Conservation (phyloP, 1,140 invertebrate species). For the Diachasmimorpha longicaudata region DNA sequence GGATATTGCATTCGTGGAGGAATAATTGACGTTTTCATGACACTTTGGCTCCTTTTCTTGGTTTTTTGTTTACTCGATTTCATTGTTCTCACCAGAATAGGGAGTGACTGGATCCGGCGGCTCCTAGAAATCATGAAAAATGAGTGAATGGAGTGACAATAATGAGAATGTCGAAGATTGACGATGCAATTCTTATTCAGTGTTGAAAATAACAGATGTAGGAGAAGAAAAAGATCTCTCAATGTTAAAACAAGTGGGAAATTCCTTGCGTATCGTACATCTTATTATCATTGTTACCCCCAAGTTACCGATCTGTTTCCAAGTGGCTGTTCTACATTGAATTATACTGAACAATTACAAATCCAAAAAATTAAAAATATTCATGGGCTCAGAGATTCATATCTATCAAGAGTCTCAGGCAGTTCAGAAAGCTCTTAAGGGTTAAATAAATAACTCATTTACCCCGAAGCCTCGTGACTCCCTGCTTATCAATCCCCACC, state of each 20-base stretch:
- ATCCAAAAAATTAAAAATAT: too few species aligned
- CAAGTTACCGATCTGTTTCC: too few species aligned
- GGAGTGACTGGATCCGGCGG: constrained; percentile 20
- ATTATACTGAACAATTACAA: too few species aligned
- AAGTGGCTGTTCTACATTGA: too few species aligned
- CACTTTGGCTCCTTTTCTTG: neutral
- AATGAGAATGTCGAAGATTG: too few species aligned
- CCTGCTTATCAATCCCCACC: constrained; percentile 27
- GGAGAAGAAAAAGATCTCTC: neutral
- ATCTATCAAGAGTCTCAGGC: neutral
- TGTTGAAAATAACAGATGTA: too few species aligned
- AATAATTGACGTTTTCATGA: neutral
- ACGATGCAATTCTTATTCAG: too few species aligned
- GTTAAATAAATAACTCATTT: constrained; percentile 13
- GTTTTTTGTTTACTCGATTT: neutral
- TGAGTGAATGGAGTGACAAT: neutral
- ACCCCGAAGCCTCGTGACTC: constrained; percentile 33
- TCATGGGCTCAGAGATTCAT: too few species aligned
- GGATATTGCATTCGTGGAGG: neutral
- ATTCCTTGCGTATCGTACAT: too few species aligned
- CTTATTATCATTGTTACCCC: too few species aligned
- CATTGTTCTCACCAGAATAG: constrained; percentile 14
- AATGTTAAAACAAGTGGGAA: too few species aligned
- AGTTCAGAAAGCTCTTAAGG: neutral
- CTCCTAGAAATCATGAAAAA: constrained; percentile 6